Conservation (phyloP, 2,888 invertebrate species). For the Actias luna region DNA sequence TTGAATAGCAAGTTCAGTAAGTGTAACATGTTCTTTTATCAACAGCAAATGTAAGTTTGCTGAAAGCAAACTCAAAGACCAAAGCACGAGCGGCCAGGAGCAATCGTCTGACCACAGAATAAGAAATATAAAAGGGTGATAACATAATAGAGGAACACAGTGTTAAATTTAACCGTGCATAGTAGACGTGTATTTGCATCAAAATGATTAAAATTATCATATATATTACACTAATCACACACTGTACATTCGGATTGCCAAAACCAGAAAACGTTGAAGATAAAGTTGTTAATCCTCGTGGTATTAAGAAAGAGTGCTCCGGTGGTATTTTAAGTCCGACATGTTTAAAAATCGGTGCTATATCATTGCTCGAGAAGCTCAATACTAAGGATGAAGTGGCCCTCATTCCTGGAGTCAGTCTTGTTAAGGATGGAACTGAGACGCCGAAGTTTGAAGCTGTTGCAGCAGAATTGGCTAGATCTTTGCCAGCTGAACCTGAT, state of each 20-base stretch:
- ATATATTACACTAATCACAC: slow-evolving; percentile 29
- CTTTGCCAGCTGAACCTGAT: slow-evolving; percentile 86
- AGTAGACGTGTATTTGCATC: slow-evolving; percentile 39
- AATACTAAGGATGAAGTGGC: slow-evolving; percentile 66
- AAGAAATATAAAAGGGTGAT: slow-evolving; percentile 64
- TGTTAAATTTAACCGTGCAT: slow-evolving; percentile 35
- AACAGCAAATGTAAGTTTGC: slow-evolving; percentile 26
- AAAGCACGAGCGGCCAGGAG: slow-evolving; percentile 48
- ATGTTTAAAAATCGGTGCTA: slow-evolving; percentile 72
- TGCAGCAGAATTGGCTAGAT: slow-evolving; percentile 85
- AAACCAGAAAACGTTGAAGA: slow-evolving; percentile 40
- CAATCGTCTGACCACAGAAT: slow-evolving; percentile 60
- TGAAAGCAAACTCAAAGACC: slow-evolving; percentile 35
- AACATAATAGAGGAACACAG: slow-evolving; percentile 44
- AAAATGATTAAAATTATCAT: slow-evolving; percentile 50
- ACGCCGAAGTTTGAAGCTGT: slow-evolving; percentile 79
- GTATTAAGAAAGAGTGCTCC: slow-evolving; percentile 59
- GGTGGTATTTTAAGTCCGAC: slow-evolving; percentile 68
- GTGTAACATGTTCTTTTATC: slow-evolving; percentile 9
- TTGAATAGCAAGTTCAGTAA: slow-evolving; percentile 22
- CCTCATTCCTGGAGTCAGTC: slow-evolving; percentile 80
- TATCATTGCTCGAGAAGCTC: slow-evolving; percentile 65
- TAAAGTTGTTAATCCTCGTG: slow-evolving; percentile 36
- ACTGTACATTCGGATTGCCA: slow-evolving; percentile 46
- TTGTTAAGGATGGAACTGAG: slow-evolving; percentile 84